These are phyloP conservation scores for Ptychoptera albimana DNA, from an alignment of 2,888 invertebrate genomes.

Conservation along the genomic window DNA sequence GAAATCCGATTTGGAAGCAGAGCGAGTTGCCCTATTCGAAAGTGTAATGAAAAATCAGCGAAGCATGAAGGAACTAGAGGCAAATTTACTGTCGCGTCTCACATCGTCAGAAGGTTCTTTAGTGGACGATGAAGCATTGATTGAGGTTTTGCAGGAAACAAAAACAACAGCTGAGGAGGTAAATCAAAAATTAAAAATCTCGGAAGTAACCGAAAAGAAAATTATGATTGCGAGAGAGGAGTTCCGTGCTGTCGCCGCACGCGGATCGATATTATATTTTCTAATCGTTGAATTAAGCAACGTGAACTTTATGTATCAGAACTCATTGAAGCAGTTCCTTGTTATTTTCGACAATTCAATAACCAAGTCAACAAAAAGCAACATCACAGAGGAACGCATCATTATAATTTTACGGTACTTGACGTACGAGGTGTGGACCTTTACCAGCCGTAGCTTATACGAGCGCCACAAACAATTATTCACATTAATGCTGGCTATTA, in stretches of 20 bases:
- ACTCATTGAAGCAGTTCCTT: constrained; percentile 85
- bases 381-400: constrained; percentile 71
- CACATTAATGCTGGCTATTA: constrained; percentile 86
- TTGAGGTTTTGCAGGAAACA: constrained; percentile 73
- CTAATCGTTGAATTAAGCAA: constrained; percentile 94
- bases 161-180: constrained; percentile 88
- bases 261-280: constrained; percentile 90
- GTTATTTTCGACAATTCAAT: constrained; percentile 89
- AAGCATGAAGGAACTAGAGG: constrained; percentile 90
- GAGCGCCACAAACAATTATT: constrained; percentile 87
- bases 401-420: constrained; percentile 76
- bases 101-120: constrained; percentile 87
- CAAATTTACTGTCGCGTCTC: constrained; percentile 75
- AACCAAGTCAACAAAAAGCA: constrained; percentile 73
- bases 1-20: constrained; percentile 88
- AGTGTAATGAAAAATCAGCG: constrained; percentile 93
- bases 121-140: constrained; percentile 90
- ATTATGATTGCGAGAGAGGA: constrained; percentile 89
- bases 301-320: constrained; percentile 94
- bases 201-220: constrained; percentile 86
- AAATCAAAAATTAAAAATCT: constrained; percentile 80
- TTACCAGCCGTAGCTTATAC: constrained; percentile 81
- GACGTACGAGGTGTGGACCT: constrained; percentile 84
- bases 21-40: constrained; percentile 81
- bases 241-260: constrained; percentile 84